Evolutionary conservation across 2,888 invertebrate genomes (phyloP), one percentile per base, ranked within the genome.

Genomic region (Tortrix viridana): DNA sequence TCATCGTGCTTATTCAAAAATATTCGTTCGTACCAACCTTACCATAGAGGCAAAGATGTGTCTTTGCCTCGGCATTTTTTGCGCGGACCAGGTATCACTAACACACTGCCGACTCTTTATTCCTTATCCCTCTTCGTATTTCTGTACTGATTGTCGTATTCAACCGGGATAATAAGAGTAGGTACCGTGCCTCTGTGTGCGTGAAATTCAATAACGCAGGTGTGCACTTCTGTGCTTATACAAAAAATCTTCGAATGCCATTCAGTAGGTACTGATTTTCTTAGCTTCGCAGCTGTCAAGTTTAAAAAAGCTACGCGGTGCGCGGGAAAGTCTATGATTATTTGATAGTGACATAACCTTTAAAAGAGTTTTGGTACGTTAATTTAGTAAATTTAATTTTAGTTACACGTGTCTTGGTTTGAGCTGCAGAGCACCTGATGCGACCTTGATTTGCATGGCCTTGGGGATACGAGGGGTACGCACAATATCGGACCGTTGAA

Each of bases 141-240:
- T 53, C 60, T 63, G 59, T 73, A 66, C 63, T 74, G 74, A 74
- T 78, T 80, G 74, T 79, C 75, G 79, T 71, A 78, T 78, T 76
- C 74, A 78, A 65, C 19, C 48, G 72, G 81, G 76, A 76, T 77
- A 77, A 76, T 76, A 73, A 69, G 74, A 65, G 67, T 67, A 68
- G 69, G 67, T 68, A 68, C 62, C 59, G 32, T 59, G 23, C 67
- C 66, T 67, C 53, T 69, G 72, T 72, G 73, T 72, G 74, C 50
- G 68, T 69, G 57, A 48, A 61, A 62, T 68, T 71, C 71, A 73
- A 74, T 69, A 65, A 65, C 60, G 65, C 65, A 65, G 65, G 65
- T 65, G 65, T 67, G 56, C 67, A 65, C 67, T 66, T 59, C 52
- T 65, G 60, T 65, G 46, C 52, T 22, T 44, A 60, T 43, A 26